Evolutionary conservation across 2,113 vertebrate species (phyloP), one percentile per base, ranked within the genome.

Genomic region (Sitta europaea): DNA sequence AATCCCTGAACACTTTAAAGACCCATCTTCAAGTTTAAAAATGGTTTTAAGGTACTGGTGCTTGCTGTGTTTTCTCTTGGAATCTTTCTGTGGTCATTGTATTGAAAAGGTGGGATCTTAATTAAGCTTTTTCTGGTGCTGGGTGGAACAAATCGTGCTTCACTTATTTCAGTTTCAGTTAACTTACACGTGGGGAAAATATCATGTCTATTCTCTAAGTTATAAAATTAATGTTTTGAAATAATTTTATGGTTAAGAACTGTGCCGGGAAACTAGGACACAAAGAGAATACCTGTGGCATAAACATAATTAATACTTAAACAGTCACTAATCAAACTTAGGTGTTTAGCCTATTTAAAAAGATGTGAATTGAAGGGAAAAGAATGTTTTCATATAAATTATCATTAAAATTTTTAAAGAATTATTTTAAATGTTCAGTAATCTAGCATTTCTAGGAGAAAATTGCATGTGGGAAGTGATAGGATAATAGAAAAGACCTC

Each of bases 21-120:
- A 73, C 5, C 0, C 5, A 21, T 29, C 8, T 38, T 75, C 0
- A 0, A 5, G 18, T 72, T 68, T 12, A 12, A 29, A 78, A 59
- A 31, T 12, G 6, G 3, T 18, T 58, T 78, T 71, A 36, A 82
- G 25, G 9, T 53, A 8, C 27, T 50, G 25, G 1, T 79, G 10
- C 35, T 86, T 67, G n/a, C 38, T 50, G 12, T 38, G 7, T 63
- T 75, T 75, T 67, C 29, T 38, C 40, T 62, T 75, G 25, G 48
- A 36, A 67, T 36, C 13, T 58, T 74, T 65, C 27, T 66, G 5
- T 5, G 1, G 33, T 71, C 14, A 10, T 63, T 53, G 17, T 40
- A 10, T 67, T 68, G 29, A 47, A 42, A 45, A 57, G 33, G 27
- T 48, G 61, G 35, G 17, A 63, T 65, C 53, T 63, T 57, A 28